Base-by-base conservation (phyloP, 2,113 vertebrate species). In the Anthoscopus minutus region DNA sequence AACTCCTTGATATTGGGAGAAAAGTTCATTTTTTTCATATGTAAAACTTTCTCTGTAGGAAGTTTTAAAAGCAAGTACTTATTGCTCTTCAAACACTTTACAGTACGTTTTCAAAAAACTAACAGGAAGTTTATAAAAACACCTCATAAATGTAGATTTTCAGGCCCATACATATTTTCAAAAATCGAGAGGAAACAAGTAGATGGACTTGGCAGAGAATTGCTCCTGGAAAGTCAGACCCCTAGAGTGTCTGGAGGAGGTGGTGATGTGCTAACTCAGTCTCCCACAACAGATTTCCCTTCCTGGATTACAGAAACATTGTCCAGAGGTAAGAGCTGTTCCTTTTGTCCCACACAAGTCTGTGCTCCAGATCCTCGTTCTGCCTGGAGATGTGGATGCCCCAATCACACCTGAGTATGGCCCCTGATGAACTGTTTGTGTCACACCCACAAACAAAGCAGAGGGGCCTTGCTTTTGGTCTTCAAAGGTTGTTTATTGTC, bases 141-240 rank as follows among this genome's bases (percentile, higher is more conserved):
- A 33, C 7, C 23, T 66, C 13, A 2, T 4, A 4, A 25, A 10
- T 42, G 21, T 24, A 33, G 35, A 53, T 70, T 58, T 81, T 62
- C 44, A 30, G 10, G n/a, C 70, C 28, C 6, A 11, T 50, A 19
- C 2, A 23, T 27, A 38, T 69, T 56, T 64, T 7, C 8, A 65
- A 19, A 80, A 85, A 14, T 10, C 10, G 38, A 64, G 67, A n/a
- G 15, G 37, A 13, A 80, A 13, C 13, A 30, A 30, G 16, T 5
- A 35, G 30, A 18, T 30, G 15, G 13, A 16, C 19, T 13, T 0
- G 1, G 24, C 10, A 56, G 38, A 15, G 45, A 47, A 19, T 5
- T 11, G 1, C 13, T 66, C 9, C 0, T 27, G 20, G 7, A 40
- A 27, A 13, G 1, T 0, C 23, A 35, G 37, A 35, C 4, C 76